Conservation (phyloP, 2,888 invertebrate species). For the Philereme vetulata region DNA sequence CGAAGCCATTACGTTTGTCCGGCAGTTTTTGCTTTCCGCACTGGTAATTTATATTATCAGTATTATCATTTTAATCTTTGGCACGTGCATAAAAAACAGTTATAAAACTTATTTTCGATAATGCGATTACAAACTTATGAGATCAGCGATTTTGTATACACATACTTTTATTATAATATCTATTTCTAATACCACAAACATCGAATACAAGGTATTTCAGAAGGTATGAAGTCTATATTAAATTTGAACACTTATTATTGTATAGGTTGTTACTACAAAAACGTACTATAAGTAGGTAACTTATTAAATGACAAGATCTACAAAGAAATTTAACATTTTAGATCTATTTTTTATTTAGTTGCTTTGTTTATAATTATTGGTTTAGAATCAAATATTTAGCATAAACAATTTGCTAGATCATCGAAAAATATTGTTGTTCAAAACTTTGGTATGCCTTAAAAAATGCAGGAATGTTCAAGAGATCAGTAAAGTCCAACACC, state of each 20-base stretch:
- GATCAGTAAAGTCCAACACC: background rate
- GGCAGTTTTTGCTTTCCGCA: background rate
- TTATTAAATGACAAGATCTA: too few relatives aligned
- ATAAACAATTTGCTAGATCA: too few relatives aligned
- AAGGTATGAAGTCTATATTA: slow-evolving; percentile 2
- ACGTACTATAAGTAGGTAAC: background rate
- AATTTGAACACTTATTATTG: slow-evolving; percentile 17
- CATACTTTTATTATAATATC: slow-evolving; percentile 1
- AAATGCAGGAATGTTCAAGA: background rate
- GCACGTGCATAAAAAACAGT: slow-evolving; percentile 10
- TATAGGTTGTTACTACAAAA: slow-evolving; percentile 7
- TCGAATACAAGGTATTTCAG: slow-evolving; percentile 4
- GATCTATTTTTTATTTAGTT: too few relatives aligned
- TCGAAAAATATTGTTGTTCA: too few relatives aligned
- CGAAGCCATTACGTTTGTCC: too few relatives aligned
- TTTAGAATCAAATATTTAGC: too few relatives aligned
- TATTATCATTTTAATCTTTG: slow-evolving; percentile 8
- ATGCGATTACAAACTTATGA: slow-evolving; percentile 4
- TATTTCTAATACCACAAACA: slow-evolving; percentile 5
- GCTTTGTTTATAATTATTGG: too few relatives aligned
- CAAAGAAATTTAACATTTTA: too few relatives aligned
- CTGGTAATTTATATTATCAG: background rate
- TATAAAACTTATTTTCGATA: background rate
- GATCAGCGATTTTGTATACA: slow-evolving; percentile 14
- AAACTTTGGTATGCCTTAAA: background rate